These are phyloP conservation scores for Gavia stellata DNA, from an alignment of 2,113 vertebrate species.

Conservation along the genomic window DNA sequence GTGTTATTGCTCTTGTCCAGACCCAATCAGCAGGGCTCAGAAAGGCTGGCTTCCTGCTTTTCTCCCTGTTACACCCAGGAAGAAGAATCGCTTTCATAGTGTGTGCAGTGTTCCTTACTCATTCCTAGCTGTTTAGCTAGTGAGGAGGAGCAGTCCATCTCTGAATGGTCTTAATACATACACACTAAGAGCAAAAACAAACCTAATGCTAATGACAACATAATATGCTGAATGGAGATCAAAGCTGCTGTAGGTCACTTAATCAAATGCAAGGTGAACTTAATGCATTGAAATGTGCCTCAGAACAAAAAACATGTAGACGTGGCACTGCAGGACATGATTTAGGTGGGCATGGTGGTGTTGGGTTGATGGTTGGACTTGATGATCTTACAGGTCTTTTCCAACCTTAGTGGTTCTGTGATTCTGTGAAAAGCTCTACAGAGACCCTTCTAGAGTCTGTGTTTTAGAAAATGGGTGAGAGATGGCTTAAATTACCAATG, in stretches of 20 bases:
- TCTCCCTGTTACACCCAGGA: background rate
- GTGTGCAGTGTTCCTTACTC: background rate
- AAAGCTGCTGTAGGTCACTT: background rate
- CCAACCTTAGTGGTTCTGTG: too few species aligned
- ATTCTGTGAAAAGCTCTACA: background rate
- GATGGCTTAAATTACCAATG: background rate
- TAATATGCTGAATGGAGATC: background rate
- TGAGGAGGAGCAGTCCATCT: background rate
- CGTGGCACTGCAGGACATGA: too few species aligned
- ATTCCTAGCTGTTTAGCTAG: background rate
- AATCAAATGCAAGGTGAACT: background rate
- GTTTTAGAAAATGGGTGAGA: background rate
- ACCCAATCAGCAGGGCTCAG: background rate
- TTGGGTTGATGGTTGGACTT: too few species aligned
- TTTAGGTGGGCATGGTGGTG: too few species aligned
- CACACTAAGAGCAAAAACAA: background rate
- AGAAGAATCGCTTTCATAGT: background rate
- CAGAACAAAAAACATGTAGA: too few species aligned
- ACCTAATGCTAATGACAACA: background rate
- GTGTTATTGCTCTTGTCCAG: background rate
- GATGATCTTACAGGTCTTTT: too few species aligned
- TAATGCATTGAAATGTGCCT: background rate
- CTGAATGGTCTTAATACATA: background rate
- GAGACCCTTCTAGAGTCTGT: background rate
- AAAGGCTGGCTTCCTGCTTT: background rate